Conservation (phyloP, 2,888 invertebrate species). For the Oscheius onirici region DNA sequence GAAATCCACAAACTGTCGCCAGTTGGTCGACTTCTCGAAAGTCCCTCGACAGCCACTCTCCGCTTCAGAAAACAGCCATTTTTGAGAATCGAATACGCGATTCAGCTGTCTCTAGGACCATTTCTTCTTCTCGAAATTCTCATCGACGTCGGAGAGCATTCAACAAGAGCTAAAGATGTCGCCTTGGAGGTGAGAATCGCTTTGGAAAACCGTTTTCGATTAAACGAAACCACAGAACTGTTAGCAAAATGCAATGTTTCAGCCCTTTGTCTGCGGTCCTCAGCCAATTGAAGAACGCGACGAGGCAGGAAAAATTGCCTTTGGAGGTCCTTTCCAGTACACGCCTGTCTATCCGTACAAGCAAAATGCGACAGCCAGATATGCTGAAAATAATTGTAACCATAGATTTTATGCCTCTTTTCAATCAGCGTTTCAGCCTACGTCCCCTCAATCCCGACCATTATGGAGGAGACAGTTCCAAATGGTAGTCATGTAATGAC, state of each 20-base stretch:
- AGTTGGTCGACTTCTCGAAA: constrained; percentile 47
- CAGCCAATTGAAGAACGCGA: constrained; percentile 57
- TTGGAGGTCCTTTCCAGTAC: constrained; percentile 57
- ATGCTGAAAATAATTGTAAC: constrained; percentile 10
- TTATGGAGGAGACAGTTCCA: constrained; percentile 20
- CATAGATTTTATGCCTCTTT: too few relatives aligned
- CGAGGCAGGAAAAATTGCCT: constrained; percentile 53
- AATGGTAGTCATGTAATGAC: constrained; percentile 21
- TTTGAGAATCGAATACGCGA: constrained; percentile 55
- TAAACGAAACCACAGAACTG: neutral
- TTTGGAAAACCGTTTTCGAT: neutral
- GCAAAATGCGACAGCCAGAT: constrained; percentile 15
- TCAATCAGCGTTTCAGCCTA: constrained; percentile 29
- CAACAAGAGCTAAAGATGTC: constrained; percentile 45
- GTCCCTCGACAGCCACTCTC: constrained; percentile 55
- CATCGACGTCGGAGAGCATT: constrained; percentile 51
- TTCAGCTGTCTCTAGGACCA: constrained; percentile 54
- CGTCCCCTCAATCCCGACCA: constrained; percentile 26
- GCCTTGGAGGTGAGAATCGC: constrained; percentile 4
- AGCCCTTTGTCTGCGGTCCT: constrained; percentile 50
- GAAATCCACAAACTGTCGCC: constrained; percentile 45
- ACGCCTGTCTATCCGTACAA: constrained; percentile 55
- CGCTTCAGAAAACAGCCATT: constrained; percentile 56
- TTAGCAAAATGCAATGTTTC: constrained; percentile 17
- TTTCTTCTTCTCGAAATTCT: constrained; percentile 51